Evolutionary conservation across 2,113 vertebrate genomes (phyloP).

Genomic region (Charadrius vociferus): DNA sequence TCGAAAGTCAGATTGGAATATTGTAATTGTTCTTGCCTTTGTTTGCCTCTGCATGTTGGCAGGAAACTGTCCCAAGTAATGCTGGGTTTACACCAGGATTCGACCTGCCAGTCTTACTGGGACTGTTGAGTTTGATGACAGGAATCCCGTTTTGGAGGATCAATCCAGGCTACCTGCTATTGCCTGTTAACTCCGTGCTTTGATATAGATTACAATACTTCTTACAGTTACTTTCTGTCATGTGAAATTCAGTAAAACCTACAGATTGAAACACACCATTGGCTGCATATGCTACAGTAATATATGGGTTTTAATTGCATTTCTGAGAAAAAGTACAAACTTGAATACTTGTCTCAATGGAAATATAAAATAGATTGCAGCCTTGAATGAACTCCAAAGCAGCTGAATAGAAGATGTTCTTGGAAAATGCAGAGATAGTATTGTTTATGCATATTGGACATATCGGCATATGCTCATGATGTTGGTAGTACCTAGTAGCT

Average conservation of each 20-base stretch:
- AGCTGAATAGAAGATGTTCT: neutral
- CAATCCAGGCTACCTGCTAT: neutral
- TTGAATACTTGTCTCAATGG: neutral
- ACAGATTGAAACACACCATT: neutral
- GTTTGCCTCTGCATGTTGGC: accelerated
- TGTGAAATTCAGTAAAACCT: neutral
- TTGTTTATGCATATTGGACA: neutral
- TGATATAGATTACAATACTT: neutral
- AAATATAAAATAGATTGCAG: conserved; percentile 8
- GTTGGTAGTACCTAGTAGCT: neutral
- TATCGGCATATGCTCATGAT: neutral
- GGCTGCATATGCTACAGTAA: neutral
- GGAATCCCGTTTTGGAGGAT: neutral
- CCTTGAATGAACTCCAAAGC: neutral
- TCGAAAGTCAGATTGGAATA: neutral
- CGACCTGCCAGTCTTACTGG: neutral
- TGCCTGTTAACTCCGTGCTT: neutral
- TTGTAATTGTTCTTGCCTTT: neutral
- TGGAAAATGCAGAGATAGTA: neutral
- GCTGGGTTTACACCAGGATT: neutral
- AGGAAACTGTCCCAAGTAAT: neutral
- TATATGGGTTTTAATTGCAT: neutral
- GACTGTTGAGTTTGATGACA: neutral
- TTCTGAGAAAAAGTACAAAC: conserved; percentile 10
- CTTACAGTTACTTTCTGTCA: neutral